Conservation (phyloP, 2,888 invertebrate species). For the Odontomyia ornata region DNA sequence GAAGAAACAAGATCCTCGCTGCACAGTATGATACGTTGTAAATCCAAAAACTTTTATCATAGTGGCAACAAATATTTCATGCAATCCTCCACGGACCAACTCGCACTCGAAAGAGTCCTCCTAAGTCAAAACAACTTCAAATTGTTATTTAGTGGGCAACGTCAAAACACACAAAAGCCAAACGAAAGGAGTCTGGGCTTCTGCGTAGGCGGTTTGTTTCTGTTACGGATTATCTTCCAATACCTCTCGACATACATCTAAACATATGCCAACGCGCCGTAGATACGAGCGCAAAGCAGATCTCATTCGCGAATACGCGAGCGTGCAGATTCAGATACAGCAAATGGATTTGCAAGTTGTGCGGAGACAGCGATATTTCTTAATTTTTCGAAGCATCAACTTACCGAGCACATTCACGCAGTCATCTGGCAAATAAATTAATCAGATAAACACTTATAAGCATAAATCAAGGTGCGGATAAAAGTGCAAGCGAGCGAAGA, state of each 20-base stretch:
- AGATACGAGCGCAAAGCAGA: not conserved
- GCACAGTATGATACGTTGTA: too few species aligned
- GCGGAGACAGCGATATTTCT: constrained; percentile 26
- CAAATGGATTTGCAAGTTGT: constrained; percentile 35
- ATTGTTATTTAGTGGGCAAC: constrained; percentile 7
- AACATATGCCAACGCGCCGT: not conserved
- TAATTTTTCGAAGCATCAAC: constrained; percentile 31
- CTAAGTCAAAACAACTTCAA: constrained; percentile 26
- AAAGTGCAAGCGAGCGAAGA: constrained; percentile 31
- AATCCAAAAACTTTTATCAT: too few species aligned
- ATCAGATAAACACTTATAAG: constrained; percentile 41
- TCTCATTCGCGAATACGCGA: not conserved
- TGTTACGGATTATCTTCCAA: constrained; percentile 34
- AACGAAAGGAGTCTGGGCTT: not conserved
- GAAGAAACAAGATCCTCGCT: too few species aligned
- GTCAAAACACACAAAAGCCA: not conserved
- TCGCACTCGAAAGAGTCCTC: not conserved
- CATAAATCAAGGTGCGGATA: constrained; percentile 37
- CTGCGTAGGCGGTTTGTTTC: constrained; percentile 32
- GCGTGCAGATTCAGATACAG: not conserved
- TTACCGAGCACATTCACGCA: constrained; percentile 30
- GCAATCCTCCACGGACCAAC: too few species aligned
- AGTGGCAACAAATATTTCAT: too few species aligned
- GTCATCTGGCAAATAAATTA: constrained; percentile 36
- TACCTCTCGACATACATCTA: not conserved